Evolutionary conservation across 2,113 vertebrate genomes (phyloP), one percentile per base, ranked within the genome.

Genomic region (Megaceryle maxima): DNA sequence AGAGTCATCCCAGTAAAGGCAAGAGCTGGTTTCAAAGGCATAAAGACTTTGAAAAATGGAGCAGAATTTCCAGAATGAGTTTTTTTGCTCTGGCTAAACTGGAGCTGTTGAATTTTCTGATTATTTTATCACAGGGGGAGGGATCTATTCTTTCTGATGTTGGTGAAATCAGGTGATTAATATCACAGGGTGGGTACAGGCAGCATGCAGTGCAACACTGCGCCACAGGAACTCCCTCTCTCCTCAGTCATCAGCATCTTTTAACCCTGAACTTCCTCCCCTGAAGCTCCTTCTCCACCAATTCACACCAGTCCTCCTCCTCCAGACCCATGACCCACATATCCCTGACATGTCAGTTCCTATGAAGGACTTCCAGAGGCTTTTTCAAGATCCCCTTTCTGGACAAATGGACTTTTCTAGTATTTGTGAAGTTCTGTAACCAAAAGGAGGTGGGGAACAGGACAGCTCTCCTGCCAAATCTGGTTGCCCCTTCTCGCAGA

Each of bases 41-140:
- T 2, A n/a, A 55, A 26, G 84, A 44, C 80, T 75, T 57, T 83
- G 79, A 75, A 75, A 96, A 94, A 87, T 33, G 21, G 60, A 95
- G 86, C 53, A 20, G 66, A 9, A 24, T 73, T 70, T 94, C 80
- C 83, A 96, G 48, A 93, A 53, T 29, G 62, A 92, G 64, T 33
- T 28, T 64, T 90, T 75, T 90, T 90, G 64, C 79, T 75, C 76
- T 35, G 44, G 35, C 28, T 87, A 15, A 83, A 68, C 37, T 81
- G 80, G 48, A 93, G 35, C 83, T 87, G 72, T 51, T 87, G 64
- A 73, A 81, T 95, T 92, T 90, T 86, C 66, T 79, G 83, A 60
- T 95, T 84, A n/a, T 91, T 84, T 33, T 83, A 66, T 93, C 63
- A 80, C 11, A 4, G 5, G 0, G 22, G 37, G 82, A 76, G 76